phyloP scores from a whole-genome alignment of 2,888 invertebrate species.

The Philhelius pedissequus region DNA sequence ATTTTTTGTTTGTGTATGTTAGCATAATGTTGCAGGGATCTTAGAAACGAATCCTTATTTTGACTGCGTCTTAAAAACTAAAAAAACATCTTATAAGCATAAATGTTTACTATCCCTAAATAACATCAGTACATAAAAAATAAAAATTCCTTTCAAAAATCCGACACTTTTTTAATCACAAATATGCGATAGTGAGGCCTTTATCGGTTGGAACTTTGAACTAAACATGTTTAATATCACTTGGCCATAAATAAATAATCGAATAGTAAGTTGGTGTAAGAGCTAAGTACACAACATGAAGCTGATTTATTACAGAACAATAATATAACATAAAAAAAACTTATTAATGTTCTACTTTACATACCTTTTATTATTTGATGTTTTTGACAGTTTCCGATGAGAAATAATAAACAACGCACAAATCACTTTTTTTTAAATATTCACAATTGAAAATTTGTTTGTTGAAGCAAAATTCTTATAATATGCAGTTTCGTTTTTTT shows the following conservation, averaged over 20 bases:
- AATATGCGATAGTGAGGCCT: constrained; percentile 1
- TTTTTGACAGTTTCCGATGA: not conserved
- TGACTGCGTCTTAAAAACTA: not conserved
- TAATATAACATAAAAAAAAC: not conserved
- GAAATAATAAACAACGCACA: not conserved
- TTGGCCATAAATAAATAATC: constrained; percentile 12
- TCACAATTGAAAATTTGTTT: not conserved
- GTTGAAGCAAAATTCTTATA: no score
- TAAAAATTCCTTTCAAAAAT: not conserved
- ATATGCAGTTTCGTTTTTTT: no score
- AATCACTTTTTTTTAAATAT: constrained; percentile 15
- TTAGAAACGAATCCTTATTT: not conserved
- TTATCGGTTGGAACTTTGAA: constrained; percentile 27
- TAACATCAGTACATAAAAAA: not conserved
- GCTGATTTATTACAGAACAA: not conserved
- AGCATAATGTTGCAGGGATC: not conserved
- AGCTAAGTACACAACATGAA: not conserved
- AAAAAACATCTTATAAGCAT: not conserved
- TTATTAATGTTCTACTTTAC: not conserved
- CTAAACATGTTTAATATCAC: not conserved
- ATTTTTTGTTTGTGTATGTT: no score
- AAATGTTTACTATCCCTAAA: not conserved
- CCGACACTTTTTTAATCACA: constrained; percentile 15
- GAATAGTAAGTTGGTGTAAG: no score
- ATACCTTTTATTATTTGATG: constrained; percentile 25